phyloP scores from a whole-genome alignment of 2,797 vertebrate species.

The Danio albolineatus region DNA sequence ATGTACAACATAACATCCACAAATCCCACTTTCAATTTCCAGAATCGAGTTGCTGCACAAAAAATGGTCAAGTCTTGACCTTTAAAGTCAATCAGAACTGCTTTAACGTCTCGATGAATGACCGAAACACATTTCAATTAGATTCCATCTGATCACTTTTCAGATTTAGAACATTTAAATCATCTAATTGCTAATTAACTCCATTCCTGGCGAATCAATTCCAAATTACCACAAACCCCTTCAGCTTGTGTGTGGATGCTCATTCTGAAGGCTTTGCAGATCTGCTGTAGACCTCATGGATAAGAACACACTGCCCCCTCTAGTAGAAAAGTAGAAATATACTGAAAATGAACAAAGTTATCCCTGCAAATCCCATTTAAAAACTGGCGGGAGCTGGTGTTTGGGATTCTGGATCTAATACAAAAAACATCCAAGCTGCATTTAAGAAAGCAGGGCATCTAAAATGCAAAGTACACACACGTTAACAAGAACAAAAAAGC shows the following conservation, averaged over 20 bases:
- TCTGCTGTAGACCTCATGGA: conserved; percentile 37
- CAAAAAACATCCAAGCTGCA: conserved; percentile 61
- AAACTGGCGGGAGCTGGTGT: conserved; percentile 53
- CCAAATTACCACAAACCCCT: conserved; percentile 16
- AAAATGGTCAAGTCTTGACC: background rate
- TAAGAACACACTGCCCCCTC: conserved; percentile 69
- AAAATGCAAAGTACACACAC: conserved; percentile 65
- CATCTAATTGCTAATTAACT: conserved; percentile 19
- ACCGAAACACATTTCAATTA: background rate
- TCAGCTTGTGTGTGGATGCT: conserved; percentile 14
- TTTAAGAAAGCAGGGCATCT: conserved; percentile 53
- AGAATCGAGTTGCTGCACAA: background rate
- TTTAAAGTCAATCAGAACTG: background rate
- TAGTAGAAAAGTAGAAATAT: conserved; percentile 68
- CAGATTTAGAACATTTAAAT: conserved; percentile 11
- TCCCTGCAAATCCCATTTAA: conserved; percentile 60
- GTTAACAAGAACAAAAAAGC: conserved; percentile 54
- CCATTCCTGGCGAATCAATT: conserved; percentile 14
- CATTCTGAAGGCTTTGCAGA: conserved; percentile 13
- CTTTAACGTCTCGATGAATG: background rate
- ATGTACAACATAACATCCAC: conserved; percentile 28
- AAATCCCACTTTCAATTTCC: conserved; percentile 14
- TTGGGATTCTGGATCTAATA: conserved; percentile 59
- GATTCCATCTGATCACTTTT: background rate
- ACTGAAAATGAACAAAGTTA: conserved; percentile 53